Evolutionary conservation across 2,113 vertebrate genomes (phyloP).

Genomic region (Danionella cerebrum): DNA sequence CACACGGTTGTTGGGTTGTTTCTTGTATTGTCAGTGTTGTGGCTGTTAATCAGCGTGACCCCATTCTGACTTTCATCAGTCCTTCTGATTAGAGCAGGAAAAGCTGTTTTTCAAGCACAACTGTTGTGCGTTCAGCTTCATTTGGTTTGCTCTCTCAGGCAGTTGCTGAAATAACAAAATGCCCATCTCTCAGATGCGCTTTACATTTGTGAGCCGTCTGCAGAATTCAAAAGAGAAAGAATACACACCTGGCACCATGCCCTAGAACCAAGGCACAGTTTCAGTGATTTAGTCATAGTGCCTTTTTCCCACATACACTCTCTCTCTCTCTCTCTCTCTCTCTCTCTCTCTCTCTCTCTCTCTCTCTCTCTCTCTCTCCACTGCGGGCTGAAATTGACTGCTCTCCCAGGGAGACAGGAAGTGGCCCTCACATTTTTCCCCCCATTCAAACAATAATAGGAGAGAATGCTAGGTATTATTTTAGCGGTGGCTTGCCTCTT

Average conservation of each 20-base stretch:
- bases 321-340: not conserved
- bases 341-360: not conserved
- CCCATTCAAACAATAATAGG: constrained; percentile 66
- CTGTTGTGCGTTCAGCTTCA: constrained; percentile 6
- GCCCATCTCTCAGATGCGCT: not conserved
- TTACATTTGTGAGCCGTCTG: constrained; percentile 9
- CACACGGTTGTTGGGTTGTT: not conserved
- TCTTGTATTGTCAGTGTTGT: not conserved
- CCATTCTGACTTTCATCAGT: constrained; percentile 1
- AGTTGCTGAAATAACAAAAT: constrained; percentile 14
- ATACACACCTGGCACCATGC: constrained; percentile 16
- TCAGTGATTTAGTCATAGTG: not conserved
- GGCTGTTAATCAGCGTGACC: constrained; percentile 8
- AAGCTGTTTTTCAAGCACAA: constrained; percentile 19
- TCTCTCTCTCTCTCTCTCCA: not conserved
- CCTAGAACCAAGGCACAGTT: not conserved
- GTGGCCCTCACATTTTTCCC: constrained; percentile 55
- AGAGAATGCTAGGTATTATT: constrained; percentile 68
- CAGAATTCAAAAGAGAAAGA: constrained; percentile 8
- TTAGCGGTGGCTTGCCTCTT: constrained; percentile 68
- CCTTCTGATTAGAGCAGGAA: constrained; percentile 5
- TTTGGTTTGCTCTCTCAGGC: not conserved
- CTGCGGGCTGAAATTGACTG: constrained; percentile 34
- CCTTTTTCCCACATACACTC: not conserved
- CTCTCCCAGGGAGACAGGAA: constrained; percentile 54